phyloP scores from a whole-genome alignment of 2,797 vertebrate species.

The Gephyroberyx darwinii region DNA sequence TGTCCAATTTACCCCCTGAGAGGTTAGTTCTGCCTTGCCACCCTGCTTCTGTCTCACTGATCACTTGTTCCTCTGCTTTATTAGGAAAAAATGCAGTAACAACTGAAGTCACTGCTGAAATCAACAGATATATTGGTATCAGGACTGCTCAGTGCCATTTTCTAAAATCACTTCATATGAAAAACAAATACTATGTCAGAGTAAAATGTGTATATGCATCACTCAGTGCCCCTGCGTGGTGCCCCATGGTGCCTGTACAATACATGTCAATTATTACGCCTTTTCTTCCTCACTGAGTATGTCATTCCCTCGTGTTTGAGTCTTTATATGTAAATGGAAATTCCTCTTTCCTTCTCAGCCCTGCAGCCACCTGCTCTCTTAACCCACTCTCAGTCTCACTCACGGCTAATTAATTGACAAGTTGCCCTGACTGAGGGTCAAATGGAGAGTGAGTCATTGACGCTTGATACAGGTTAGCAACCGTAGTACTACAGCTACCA shows the following conservation, averaged over 20 bases:
- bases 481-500: slow-evolving; percentile 12
- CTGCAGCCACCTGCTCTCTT: slow-evolving; percentile 2
- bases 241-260: too few relatives aligned
- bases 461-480: slow-evolving; percentile 26
- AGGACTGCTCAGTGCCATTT: too few relatives aligned
- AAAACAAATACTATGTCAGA: too few relatives aligned
- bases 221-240: too few relatives aligned
- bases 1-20: slow-evolving; percentile 37
- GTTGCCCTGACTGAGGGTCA: slow-evolving; percentile 40
- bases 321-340: background rate
- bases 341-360: background rate
- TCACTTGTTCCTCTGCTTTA: slow-evolving; percentile 29
- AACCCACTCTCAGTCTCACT: slow-evolving; percentile 28
- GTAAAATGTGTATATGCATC: too few relatives aligned
- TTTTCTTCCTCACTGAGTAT: slow-evolving; percentile 9
- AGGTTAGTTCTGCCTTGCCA: slow-evolving; percentile 27
- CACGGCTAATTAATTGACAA: slow-evolving; percentile 60
- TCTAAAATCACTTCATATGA: too few relatives aligned
- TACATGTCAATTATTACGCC: too few relatives aligned
- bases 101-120: background rate
- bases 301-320: slow-evolving; percentile 11
- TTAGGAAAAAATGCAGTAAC: slow-evolving; percentile 19
- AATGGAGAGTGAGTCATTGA: slow-evolving; percentile 45
- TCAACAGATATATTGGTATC: too few relatives aligned
- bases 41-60: slow-evolving; percentile 32